A percentile compares a stretch with the other conserved stretches of the same genome.
These are phyloP conservation scores for Elephas maximus DNA, from an alignment of 2,113 vertebrate genomes.

Conservation along the genomic window DNA sequence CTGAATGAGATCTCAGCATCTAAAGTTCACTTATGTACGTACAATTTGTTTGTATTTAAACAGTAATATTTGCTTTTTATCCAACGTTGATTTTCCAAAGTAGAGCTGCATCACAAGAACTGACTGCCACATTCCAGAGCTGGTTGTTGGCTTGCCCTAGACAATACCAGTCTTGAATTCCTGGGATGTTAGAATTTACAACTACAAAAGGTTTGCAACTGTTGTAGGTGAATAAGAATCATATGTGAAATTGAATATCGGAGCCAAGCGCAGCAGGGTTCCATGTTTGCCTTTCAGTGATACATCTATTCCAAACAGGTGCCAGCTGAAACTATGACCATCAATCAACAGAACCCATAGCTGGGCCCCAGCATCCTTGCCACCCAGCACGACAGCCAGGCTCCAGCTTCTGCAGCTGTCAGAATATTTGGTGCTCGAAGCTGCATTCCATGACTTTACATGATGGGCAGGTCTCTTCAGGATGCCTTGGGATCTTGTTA, in stretches of 20 bases:
- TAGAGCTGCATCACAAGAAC: neutral
- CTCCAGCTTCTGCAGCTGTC: constrained; percentile 56
- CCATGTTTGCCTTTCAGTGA: neutral
- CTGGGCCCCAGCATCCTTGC: neutral
- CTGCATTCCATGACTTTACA: neutral
- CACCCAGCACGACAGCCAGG: neutral
- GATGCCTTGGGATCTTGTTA: constrained; percentile 3
- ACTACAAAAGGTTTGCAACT: constrained; percentile 58
- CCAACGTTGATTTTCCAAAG: neutral
- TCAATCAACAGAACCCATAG: neutral
- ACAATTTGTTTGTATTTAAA: neutral
- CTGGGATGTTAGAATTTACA: neutral
- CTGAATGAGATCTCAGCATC: neutral
- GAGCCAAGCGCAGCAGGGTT: neutral
- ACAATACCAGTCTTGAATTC: neutral
- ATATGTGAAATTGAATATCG: constrained; percentile 79
- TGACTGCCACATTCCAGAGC: neutral
- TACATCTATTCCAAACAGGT: constrained; percentile 60
- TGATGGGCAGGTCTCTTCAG: neutral
- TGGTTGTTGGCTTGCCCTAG: neutral
- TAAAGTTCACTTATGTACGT: neutral
- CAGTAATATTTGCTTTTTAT: neutral
- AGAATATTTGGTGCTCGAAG: neutral
- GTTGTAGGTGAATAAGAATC: constrained; percentile 77
- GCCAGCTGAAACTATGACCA: neutral